A percentile compares a stretch with the other conserved stretches of the same genome.
Conservation (phyloP, 2,888 invertebrate species). For the Stictocephala bisonia region DNA sequence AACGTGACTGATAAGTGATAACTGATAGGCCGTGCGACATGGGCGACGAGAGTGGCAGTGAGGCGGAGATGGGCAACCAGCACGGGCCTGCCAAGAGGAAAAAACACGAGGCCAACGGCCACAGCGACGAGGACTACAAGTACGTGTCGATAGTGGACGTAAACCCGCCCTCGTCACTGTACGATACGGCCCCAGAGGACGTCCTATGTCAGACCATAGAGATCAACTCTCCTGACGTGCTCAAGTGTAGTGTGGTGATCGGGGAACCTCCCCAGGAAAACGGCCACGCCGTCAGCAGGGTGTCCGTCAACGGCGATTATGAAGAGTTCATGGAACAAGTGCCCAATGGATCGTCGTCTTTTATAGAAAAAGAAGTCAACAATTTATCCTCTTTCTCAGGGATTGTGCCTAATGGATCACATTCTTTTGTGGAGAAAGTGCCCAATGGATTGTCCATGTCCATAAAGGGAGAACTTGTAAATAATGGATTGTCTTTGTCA, state of each 20-base stretch:
- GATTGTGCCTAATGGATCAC: too few relatives aligned
- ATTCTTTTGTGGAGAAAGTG: too few relatives aligned
- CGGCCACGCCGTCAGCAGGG: conserved; percentile 27
- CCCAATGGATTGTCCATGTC: too few relatives aligned
- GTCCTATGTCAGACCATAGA: neutral
- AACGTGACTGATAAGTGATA: conserved; percentile 1
- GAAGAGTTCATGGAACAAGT: neutral
- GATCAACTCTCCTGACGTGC: neutral
- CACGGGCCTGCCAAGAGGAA: conserved; percentile 66
- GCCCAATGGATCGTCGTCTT: neutral
- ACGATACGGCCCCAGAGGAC: neutral
- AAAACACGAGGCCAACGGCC: conserved; percentile 68
- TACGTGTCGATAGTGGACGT: conserved; percentile 52
- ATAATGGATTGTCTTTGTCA: too few relatives aligned
- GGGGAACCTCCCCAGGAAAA: neutral
- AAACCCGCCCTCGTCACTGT: conserved; percentile 33
- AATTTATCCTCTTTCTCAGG: too few relatives aligned
- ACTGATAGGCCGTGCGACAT: conserved; percentile 30
- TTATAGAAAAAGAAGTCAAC: neutral
- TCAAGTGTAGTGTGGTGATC: conserved; percentile 34
- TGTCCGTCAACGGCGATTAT: conserved; percentile 5
- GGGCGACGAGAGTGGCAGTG: conserved; percentile 8
- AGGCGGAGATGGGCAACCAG: conserved; percentile 64
- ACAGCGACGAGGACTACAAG: conserved; percentile 63
- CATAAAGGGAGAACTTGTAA: too few relatives aligned